Evolutionary conservation across 1,140 invertebrate genomes (phyloP).

Genomic region (Drosophila pandora): DNA sequence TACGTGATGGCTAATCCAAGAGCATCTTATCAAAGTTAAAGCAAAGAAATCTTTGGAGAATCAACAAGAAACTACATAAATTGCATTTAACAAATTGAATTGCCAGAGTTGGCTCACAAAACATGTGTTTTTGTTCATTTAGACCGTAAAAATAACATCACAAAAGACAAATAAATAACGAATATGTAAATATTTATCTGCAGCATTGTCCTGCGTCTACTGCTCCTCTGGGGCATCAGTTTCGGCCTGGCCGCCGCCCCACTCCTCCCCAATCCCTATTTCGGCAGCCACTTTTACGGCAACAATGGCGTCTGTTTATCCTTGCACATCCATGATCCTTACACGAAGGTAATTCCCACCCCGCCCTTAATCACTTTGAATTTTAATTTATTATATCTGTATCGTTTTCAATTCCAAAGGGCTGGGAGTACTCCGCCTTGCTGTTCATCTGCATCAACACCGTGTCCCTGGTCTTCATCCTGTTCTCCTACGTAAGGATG

Average conservation of each 20-base stretch:
- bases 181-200: constrained; percentile 4
- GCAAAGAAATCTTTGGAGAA: background rate
- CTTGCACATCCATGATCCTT: constrained; percentile 87
- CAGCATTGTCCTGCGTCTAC: constrained; percentile 81
- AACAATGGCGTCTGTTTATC: constrained; percentile 87
- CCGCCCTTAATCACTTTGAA: background rate
- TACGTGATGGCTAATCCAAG: background rate
- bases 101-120: background rate
- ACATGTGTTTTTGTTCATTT: background rate
- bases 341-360: constrained; percentile 83
- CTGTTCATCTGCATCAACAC: constrained; percentile 86
- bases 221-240: constrained; percentile 85
- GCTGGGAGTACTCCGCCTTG: constrained; percentile 87
- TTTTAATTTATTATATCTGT: background rate
- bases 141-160: background rate
- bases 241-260: constrained; percentile 85
- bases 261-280: constrained; percentile 83
- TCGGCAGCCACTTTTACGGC: constrained; percentile 86
- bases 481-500: constrained; percentile 86
- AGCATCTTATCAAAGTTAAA: background rate
- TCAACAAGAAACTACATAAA: background rate
- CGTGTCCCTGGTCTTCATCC: constrained; percentile 86
- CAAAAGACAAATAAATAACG: background rate
- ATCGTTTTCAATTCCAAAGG: constrained; percentile 66
- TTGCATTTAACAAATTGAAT: background rate